These are phyloP conservation scores for Oreochromis niloticus DNA, from an alignment of 2,113 vertebrate genomes.

Conservation along the genomic window DNA sequence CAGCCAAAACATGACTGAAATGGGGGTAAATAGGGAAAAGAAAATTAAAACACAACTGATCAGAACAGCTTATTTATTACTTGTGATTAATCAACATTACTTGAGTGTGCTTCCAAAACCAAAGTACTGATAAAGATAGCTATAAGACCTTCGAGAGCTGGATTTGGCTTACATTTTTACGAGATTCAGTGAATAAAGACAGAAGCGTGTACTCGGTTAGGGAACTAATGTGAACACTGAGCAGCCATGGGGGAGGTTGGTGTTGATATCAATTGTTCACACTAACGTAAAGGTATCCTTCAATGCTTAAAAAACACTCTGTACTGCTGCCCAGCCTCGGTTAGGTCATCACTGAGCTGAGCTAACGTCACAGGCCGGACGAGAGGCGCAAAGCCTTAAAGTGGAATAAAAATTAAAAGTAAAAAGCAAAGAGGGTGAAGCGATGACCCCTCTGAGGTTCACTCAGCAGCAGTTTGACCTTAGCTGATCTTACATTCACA, in stretches of 20 bases:
- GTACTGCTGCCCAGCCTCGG: slow-evolving; percentile 7
- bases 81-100: neutral
- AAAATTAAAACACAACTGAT: neutral
- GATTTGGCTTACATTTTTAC: neutral
- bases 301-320: neutral
- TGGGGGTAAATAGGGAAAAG: neutral
- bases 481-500: neutral
- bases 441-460: neutral
- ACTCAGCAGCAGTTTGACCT: neutral
- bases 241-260: neutral
- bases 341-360: neutral
- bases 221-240: neutral
- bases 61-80: neutral
- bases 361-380: slow-evolving; percentile 46
- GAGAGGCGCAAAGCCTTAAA: slow-evolving; percentile 1
- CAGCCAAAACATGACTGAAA: slow-evolving; percentile 28
- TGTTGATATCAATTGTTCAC: neutral
- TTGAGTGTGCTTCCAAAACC: neutral
- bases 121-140: neutral
- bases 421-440: neutral
- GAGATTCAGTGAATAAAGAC: neutral
- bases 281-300: neutral
- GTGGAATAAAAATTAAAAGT: neutral
- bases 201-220: neutral
- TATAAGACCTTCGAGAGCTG: neutral